Percentiles rank a stretch among this genome's conserved stretches.
Conservation (phyloP, 2,113 vertebrate genomes). For the Hemiprocne comata region DNA sequence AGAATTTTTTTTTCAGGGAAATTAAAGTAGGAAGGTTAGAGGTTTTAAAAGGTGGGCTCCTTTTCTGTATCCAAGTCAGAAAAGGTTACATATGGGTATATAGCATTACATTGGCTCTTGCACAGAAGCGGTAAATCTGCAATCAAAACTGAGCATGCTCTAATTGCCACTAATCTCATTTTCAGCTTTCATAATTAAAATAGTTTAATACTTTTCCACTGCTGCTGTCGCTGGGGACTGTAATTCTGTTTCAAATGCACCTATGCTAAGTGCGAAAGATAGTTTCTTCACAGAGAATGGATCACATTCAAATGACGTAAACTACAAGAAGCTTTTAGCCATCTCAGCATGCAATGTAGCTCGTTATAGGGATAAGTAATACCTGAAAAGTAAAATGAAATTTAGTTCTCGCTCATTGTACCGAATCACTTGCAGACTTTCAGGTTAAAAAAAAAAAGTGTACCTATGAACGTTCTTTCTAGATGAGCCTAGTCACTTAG, state of each 20-base stretch:
- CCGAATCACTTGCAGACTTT: background rate
- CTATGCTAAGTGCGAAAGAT: background rate
- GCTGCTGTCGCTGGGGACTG: background rate
- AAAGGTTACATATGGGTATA: background rate
- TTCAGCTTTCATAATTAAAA: slow-evolving; percentile 24
- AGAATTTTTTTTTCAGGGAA: background rate
- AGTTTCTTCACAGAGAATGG: background rate
- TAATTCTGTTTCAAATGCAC: background rate
- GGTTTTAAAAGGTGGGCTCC: background rate
- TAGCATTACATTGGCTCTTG: background rate
- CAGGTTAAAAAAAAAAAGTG: background rate
- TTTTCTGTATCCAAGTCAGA: background rate
- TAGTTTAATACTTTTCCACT: slow-evolving; percentile 1
- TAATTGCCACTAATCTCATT: background rate
- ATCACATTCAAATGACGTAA: background rate
- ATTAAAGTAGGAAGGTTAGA: background rate
- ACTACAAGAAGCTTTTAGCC: background rate
- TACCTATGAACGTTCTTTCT: background rate
- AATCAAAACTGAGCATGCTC: background rate
- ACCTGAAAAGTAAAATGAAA: slow-evolving; percentile 10
- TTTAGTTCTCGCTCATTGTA: background rate
- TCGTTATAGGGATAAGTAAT: background rate
- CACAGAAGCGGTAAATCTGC: background rate
- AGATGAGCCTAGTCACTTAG: background rate
- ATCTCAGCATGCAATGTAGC: background rate